Base-by-base conservation (phyloP, 2,888 invertebrate genomes). In the Tipula helvola region DNA sequence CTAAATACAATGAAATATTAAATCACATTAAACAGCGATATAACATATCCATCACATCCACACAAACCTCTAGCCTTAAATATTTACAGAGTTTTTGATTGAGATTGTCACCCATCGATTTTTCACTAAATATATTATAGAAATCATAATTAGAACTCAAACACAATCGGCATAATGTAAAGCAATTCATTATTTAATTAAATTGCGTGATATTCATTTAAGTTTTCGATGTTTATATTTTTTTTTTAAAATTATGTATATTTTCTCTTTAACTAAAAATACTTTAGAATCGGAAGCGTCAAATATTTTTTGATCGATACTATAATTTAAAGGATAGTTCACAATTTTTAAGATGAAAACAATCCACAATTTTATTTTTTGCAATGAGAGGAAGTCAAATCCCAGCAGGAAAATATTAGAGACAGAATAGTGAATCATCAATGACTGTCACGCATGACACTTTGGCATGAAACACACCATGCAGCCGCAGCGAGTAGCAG, bases 81-180 rank as follows among this genome's bases (percentile, higher is more conserved):
- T 87, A 88, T 86, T 88, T 88, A 13, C 47, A 16, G n/a, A 88
- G 88, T 86, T 88, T 88, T 8, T 57, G 86, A 7, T 71, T 87
- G 36, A 87, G 86, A 28, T 88, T 86, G 7, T 28, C 84, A 10
- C 87, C 85, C n/a, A 86, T 39, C 18, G 87, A 57, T 28, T 86
- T 83, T 41, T 86, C 87, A 36, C 87, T 87, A 84, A 87, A 88
- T 39, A 88, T 86, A 44, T 87, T 87, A 8, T 87, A 47, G 18
- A 87, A 83, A 42, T 86, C 83, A 7, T 86, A 86, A 4, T 86
- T 86, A 52, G 86, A 85, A 18, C 86, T 28, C 7, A 88, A 71
- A 86, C 88, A 88, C 28, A 88, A 83, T 13, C 88, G 87, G 39
- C 88, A 88, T 5, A 87, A 39, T 71, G n/a, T 83, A 71, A 86